Evolutionary conservation across 2,113 vertebrate genomes (phyloP).

Genomic region (Spea bombifrons): DNA sequence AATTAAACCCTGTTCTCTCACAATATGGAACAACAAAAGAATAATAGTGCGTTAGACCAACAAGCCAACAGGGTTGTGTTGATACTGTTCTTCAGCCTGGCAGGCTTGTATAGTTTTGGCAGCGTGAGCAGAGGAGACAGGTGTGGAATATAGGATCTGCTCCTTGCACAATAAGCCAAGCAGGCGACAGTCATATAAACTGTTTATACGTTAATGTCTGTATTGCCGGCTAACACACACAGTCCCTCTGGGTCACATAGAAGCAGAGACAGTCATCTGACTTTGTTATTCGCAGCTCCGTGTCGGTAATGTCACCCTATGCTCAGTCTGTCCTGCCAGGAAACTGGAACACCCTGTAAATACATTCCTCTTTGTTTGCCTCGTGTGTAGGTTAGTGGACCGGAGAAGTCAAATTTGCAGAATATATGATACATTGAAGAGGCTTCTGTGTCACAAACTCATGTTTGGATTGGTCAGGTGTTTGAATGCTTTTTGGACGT

Average conservation of each 20-base stretch:
- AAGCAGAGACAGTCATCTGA: constrained; percentile 15
- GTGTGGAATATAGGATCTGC: constrained; percentile 2
- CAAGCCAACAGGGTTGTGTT: too few species aligned
- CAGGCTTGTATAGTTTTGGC: constrained; percentile 1
- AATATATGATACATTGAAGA: too few species aligned
- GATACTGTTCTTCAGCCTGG: too few species aligned
- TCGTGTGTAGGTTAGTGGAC: too few species aligned
- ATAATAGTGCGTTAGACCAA: too few species aligned
- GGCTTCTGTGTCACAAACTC: too few species aligned
- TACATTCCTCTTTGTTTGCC: neutral
- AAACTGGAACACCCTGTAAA: neutral
- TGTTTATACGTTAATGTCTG: constrained; percentile 14
- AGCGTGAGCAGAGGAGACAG: constrained; percentile 27
- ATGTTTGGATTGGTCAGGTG: too few species aligned
- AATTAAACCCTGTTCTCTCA: too few species aligned
- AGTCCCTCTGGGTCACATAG: neutral
- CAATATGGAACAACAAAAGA: too few species aligned
- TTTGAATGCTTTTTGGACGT: too few species aligned
- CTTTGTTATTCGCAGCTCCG: neutral
- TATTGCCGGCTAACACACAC: neutral
- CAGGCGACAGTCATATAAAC: constrained; percentile 15
- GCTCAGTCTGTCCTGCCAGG: neutral
- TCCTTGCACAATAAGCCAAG: constrained; percentile 21
- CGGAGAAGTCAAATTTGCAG: too few species aligned
- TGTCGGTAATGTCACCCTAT: neutral